Evolutionary conservation across 2,113 vertebrate genomes (phyloP).

Genomic region (Melanocharis versteri): DNA sequence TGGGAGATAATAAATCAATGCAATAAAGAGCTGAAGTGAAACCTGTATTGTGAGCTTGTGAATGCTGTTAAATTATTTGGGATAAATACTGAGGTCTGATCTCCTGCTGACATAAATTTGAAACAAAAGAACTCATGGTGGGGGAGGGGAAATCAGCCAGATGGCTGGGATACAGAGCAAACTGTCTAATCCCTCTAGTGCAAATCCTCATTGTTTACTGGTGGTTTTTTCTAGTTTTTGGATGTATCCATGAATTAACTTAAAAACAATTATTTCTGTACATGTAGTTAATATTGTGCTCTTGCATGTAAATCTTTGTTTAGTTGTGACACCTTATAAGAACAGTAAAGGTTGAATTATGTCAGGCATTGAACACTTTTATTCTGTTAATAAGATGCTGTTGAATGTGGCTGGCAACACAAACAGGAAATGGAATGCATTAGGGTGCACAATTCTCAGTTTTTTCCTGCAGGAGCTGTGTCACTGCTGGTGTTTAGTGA

Average conservation of each 20-base stretch:
- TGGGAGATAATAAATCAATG: background rate
- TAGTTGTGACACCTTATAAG: background rate
- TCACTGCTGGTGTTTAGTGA: background rate
- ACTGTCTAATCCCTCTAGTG: conserved; percentile 29
- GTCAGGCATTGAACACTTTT: background rate
- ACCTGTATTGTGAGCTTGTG: background rate
- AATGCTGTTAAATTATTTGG: background rate
- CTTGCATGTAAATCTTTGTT: background rate
- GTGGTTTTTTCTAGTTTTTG: background rate
- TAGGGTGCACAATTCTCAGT: background rate
- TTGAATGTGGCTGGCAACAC: background rate
- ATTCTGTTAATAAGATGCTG: background rate
- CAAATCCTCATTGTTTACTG: conserved; percentile 1
- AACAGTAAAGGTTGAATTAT: background rate
- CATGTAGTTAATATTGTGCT: background rate
- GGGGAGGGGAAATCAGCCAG: conserved; percentile 44
- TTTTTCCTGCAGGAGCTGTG: background rate
- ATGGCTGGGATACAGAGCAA: conserved; percentile 25
- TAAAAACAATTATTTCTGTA: background rate
- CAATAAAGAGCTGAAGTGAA: background rate
- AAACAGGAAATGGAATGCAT: background rate
- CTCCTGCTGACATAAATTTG: conserved; percentile 19
- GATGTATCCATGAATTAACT: background rate
- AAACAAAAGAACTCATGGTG: background rate
- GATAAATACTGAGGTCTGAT: conserved; percentile 33